Base-by-base conservation (phyloP, 2,113 vertebrate species). In the Rhinopomastus cyanomelas region DNA sequence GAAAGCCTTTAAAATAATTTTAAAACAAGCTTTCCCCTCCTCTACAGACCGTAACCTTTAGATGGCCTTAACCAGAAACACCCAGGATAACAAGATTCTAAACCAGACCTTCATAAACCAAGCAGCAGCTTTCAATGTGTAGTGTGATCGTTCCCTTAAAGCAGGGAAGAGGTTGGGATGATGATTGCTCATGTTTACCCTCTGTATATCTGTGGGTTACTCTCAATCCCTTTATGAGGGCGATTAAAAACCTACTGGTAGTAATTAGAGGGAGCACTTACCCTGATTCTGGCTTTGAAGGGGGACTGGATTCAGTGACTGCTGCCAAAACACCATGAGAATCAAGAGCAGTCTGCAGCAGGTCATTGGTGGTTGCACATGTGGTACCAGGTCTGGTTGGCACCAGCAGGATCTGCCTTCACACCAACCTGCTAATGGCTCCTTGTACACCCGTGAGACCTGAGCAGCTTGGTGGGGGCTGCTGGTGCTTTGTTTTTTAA, bases 181-280 rank as follows among this genome's bases (percentile, higher is more conserved):
- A 94, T 87, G 80, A 87, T 75, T 92, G 37, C 85, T 89, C 65
- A 0, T 90, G 88, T 93, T 93, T 95, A 90, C 68, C 15, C 90
- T 29, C 72, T 82, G 42, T 61, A 74, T 93, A 77, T 92, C 85
- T n/a, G 89, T 69, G 67, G 87, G 81, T 60, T 87, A 10, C 22
- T 52, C 51, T 87, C 78, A 88, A 0, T 88, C 88, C 72, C 89
- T 84, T 95, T 94, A 94, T 89, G 90, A 88, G 6, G 81, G 74
- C 94, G 88, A 92, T 95, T 87, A 92, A 94, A 93, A 96, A 80
- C 91, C 34, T 37, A 64, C 74, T 88, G 71, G 81, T 6, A 16
- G 39, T 91, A 94, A 95, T 95, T 90, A 93, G 57, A 81, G 80
- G 61, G 88, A 62, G 86, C 84, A 62, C 81, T 90, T 77, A 68